These are phyloP conservation scores for Cryptops parisi DNA, from an alignment of 2,888 invertebrate genomes.

Conservation along the genomic window DNA sequence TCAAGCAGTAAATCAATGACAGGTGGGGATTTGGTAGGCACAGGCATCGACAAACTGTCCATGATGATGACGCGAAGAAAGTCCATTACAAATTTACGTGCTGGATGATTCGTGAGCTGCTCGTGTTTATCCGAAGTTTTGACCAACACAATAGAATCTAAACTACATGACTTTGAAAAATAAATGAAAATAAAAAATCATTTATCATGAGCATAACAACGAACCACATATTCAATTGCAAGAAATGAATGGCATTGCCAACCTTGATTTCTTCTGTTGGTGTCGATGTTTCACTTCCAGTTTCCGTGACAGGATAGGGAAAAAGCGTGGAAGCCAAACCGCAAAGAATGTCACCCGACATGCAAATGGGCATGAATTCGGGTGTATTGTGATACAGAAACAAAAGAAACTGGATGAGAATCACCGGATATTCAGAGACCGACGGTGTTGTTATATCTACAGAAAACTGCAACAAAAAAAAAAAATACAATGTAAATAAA, in stretches of 20 bases:
- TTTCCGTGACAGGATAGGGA: slow-evolving; percentile 36
- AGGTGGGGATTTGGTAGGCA: slow-evolving; percentile 29
- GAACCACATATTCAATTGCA: neutral
- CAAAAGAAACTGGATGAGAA: slow-evolving; percentile 60
- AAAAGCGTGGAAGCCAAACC: slow-evolving; percentile 76
- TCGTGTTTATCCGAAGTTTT: slow-evolving; percentile 3
- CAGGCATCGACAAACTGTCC: slow-evolving; percentile 75
- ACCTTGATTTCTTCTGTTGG: slow-evolving; percentile 36
- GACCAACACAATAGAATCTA: neutral
- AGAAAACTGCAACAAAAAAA: neutral
- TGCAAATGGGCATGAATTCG: slow-evolving; percentile 82
- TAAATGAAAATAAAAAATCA: neutral
- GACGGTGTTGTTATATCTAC: slow-evolving; percentile 22
- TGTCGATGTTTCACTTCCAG: slow-evolving; percentile 29
- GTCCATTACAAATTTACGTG: slow-evolving; percentile 81
- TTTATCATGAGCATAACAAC: neutral
- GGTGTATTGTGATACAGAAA: slow-evolving; percentile 90
- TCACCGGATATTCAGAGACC: slow-evolving; percentile 33
- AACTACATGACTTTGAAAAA: neutral
- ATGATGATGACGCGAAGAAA: slow-evolving; percentile 84
- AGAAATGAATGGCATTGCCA: slow-evolving; percentile 10
- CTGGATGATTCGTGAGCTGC: slow-evolving; percentile 56
- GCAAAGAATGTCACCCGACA: slow-evolving; percentile 76
- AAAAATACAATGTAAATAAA: neutral
- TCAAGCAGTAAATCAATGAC: slow-evolving; percentile 85